Percentiles rank a stretch among this genome's conserved stretches.
phyloP scores from a whole-genome alignment of 1,140 invertebrate species.

The Leptopilina boulardi region DNA sequence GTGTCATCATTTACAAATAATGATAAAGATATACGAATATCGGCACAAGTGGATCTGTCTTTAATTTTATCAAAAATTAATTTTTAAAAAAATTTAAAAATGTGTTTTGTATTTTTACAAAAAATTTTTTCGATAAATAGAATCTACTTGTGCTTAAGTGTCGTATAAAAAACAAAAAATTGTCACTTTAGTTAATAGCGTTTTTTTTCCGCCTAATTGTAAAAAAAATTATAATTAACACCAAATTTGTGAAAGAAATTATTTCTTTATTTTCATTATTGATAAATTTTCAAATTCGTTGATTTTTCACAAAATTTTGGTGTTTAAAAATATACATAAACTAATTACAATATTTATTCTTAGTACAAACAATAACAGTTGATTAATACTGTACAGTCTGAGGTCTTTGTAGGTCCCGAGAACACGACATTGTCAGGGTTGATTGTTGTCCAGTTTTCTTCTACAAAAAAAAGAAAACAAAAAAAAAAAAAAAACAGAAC shows the following conservation, averaged over 20 bases:
- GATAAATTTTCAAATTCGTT: not conserved
- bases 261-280: not conserved
- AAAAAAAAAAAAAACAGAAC: slow-evolving; percentile 34
- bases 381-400: slow-evolving; percentile 75
- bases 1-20: slow-evolving; percentile 11
- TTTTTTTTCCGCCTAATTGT: not conserved
- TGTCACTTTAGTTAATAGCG: not conserved
- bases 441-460: slow-evolving; percentile 74
- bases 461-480: slow-evolving; percentile 66
- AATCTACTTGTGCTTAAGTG: no score
- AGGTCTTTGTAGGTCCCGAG: slow-evolving; percentile 69
- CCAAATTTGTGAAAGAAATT: not conserved
- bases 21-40: not conserved
- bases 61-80: no score
- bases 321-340: not conserved
- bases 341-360: slow-evolving; percentile 73
- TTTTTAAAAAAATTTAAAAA: no score
- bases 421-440: slow-evolving; percentile 73
- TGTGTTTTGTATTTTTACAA: no score
- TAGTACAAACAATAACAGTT: slow-evolving; percentile 75
- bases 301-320: slow-evolving; percentile 3
- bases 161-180: not conserved
- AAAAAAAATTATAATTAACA: not conserved
- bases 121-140: no score
- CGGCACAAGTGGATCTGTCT: not conserved